Percentiles rank a stretch among this genome's conserved stretches.
phyloP scores from a whole-genome alignment of 2,113 vertebrate genomes.

The Monarcha castaneiventris region DNA sequence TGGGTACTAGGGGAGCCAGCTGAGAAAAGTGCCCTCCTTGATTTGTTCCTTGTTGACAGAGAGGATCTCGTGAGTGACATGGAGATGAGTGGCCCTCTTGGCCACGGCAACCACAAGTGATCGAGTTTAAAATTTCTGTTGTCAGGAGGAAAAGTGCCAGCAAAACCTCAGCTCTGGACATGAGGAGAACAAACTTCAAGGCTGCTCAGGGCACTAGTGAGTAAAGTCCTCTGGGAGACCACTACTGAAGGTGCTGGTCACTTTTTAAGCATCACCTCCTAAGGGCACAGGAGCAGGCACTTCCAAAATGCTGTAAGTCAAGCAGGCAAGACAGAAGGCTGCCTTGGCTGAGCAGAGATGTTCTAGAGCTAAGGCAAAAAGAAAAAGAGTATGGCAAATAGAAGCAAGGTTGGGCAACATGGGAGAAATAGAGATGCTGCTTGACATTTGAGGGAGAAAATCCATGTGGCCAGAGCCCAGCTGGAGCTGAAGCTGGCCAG shows the following conservation, averaged over 20 bases:
- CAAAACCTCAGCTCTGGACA: neutral
- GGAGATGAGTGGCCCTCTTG: rapidly evolving
- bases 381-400: neutral
- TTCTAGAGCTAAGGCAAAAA: neutral
- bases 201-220: neutral
- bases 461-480: neutral
- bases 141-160: neutral
- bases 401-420: neutral
- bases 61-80: neutral
- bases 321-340: neutral
- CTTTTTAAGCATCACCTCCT: neutral
- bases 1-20: neutral
- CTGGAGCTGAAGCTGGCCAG: neutral
- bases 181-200: neutral
- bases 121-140: neutral
- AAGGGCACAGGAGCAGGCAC: neutral
- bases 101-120: rapidly evolving
- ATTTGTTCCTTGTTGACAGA: neutral
- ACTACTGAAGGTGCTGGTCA: neutral
- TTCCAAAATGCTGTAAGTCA: neutral
- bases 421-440: neutral
- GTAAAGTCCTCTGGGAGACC: neutral
- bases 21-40: neutral
- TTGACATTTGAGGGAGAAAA: neutral
- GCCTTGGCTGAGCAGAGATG: neutral